Base-by-base conservation (phyloP, 30 jellyfish, hydroid and myxozoan genomes). In the Cassiopea andromeda region DNA sequence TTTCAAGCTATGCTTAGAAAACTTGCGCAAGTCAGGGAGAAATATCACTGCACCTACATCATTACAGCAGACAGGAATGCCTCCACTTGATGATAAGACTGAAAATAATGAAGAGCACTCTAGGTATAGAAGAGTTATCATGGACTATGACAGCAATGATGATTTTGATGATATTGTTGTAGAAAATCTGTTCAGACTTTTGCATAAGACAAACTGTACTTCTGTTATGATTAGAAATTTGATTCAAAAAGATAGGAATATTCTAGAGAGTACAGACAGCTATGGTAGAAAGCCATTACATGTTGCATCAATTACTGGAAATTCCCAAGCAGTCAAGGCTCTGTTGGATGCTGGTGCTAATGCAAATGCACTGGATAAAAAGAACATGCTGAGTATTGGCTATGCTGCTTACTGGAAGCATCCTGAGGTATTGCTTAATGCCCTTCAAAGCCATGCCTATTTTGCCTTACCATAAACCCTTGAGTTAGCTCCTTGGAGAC, bases 321-420 rank as follows among this genome's bases (percentile, higher is more conserved):
- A 68, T 60, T 44, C 75, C 16, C 92, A 78, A 4, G 81, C 87
- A 61, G 86, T 79, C n/a, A 10, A 78, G 18, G 71, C 85, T 7
- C 79, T 92, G 88, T 16, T 86, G 78, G 87, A 81, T 1, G 50
- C 54, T 64, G 94, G 90, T 15, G 93, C 92, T 1, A 70, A 81
- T 81, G 81, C 91, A 2, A 68, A 76, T 85, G 71, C 82, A 8
- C 54, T 59, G 12, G 96, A 92, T 77, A 58, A 77, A 61, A 47
- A n/a, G 9, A 66, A 87, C 60, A 43, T 79, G 73, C 78, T 67
- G 46, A 90, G 97, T 47, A 75, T 87, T 57, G 83, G 86, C 13
- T 92, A 87, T 69, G 93, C 98, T 19, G 98, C 96, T 9, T 85
- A 87, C 48, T 79, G 87, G 81, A 92, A 92, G 82, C 84, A 82